Percentiles rank a stretch among this genome's conserved stretches.
phyloP scores from a whole-genome alignment of 2,113 vertebrate genomes.

The Planiliza haematocheilus region DNA sequence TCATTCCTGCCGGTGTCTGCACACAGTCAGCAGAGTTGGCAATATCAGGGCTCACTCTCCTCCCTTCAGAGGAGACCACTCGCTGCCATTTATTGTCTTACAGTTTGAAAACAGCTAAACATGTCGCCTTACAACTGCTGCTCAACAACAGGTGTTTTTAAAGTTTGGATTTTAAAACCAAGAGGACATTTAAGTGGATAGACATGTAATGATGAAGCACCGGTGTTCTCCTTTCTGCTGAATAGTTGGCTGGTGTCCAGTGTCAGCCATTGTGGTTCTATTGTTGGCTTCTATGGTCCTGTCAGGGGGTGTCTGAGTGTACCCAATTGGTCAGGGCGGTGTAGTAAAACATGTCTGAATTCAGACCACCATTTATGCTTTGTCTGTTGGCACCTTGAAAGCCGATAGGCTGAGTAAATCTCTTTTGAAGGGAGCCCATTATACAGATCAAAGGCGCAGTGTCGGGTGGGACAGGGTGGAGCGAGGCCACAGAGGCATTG shows the following conservation, averaged over 20 bases:
- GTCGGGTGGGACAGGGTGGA: slow-evolving; percentile 26
- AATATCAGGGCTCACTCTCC: slow-evolving; percentile 65
- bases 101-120: slow-evolving; percentile 43
- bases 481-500: slow-evolving; percentile 36
- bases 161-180: slow-evolving; percentile 29
- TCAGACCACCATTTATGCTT: slow-evolving; percentile 38
- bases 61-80: slow-evolving; percentile 46
- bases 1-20: slow-evolving; percentile 48
- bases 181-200: too few species aligned
- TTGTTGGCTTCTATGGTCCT: slow-evolving; percentile 58
- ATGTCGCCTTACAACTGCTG: slow-evolving; percentile 55
- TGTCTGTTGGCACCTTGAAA: slow-evolving; percentile 67
- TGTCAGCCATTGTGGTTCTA: slow-evolving; percentile 59
- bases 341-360: slow-evolving; percentile 55
- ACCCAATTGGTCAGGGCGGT: slow-evolving; percentile 40
- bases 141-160: slow-evolving; percentile 42
- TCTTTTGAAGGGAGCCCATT: slow-evolving; percentile 66
- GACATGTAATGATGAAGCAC: slow-evolving; percentile 23
- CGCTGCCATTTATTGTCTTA: slow-evolving; percentile 57
- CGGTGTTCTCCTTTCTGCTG: slow-evolving; percentile 35
- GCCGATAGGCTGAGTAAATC: slow-evolving; percentile 53
- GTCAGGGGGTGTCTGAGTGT: slow-evolving; percentile 34
- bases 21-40: slow-evolving; percentile 55
- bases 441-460: slow-evolving; percentile 61
- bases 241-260: slow-evolving; percentile 44